A percentile compares a stretch with the other conserved stretches of the same genome.
phyloP scores from a whole-genome alignment of 2,888 invertebrate genomes.

The Julus scandinavius region DNA sequence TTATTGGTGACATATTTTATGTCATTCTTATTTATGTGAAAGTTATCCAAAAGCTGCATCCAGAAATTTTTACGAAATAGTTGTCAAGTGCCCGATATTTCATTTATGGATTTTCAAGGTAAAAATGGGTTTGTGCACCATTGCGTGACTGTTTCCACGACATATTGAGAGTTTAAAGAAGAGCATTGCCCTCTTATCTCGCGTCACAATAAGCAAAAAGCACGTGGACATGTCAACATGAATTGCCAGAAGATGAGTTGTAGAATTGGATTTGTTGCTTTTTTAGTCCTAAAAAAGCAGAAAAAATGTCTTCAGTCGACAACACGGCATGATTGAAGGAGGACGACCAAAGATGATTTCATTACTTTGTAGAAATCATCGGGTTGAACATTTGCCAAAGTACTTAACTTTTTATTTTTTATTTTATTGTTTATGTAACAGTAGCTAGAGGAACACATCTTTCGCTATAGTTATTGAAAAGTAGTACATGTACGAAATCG shows the following conservation, averaged over 20 bases:
- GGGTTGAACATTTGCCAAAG: conserved; percentile 42
- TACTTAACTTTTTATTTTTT: not conserved
- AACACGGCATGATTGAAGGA: not conserved
- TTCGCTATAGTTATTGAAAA: not conserved
- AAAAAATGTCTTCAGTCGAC: conserved; percentile 28
- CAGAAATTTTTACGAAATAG: too few relatives aligned
- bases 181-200: conserved; percentile 23
- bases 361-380: conserved; percentile 42
- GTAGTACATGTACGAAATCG: not conserved
- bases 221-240: conserved; percentile 34
- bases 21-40: too few relatives aligned
- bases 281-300: conserved; percentile 13
- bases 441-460: not conserved
- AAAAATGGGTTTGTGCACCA: not conserved
- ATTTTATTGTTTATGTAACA: conserved; percentile 24
- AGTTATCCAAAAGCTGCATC: too few relatives aligned
- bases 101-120: not conserved
- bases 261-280: conserved; percentile 39
- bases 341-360: conserved; percentile 6
- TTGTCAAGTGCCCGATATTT: not conserved
- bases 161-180: not conserved
- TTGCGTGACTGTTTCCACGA: not conserved
- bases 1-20: too few relatives aligned
- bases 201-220: not conserved
- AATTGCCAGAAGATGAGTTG: conserved; percentile 20